These are phyloP conservation scores for Aselliscus stoliczkanus DNA, from an alignment of 2,797 vertebrate genomes.

Conservation along the genomic window DNA sequence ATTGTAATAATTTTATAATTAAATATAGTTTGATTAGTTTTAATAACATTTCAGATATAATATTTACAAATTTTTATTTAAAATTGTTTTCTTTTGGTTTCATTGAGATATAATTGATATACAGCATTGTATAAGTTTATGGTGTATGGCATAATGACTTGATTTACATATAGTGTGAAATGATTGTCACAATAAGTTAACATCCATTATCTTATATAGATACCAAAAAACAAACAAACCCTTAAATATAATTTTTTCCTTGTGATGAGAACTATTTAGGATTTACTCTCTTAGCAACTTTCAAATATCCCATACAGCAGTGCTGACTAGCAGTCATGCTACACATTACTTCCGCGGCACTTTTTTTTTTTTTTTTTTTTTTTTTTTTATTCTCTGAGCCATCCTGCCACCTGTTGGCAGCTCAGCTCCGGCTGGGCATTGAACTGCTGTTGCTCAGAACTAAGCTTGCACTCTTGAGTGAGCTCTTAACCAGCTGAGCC, in stretches of 20 bases:
- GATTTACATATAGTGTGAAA: background rate
- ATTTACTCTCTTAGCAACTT: background rate
- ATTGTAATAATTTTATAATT: background rate
- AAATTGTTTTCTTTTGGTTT: background rate
- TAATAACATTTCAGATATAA: background rate
- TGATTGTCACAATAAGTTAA: background rate
- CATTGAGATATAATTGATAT: background rate
- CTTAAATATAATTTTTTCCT: background rate
- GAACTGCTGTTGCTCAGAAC: too few species aligned
- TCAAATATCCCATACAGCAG: background rate
- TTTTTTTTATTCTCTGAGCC: too few species aligned
- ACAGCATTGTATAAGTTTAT: background rate
- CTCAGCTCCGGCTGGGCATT: too few species aligned
- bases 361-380: too few species aligned
- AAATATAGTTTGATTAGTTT: background rate
- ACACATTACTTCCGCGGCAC: background rate
- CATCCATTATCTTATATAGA: background rate
- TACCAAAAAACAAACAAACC: background rate
- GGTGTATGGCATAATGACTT: background rate
- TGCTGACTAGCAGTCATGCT: background rate
- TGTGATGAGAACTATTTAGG: background rate
- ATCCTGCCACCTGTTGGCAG: too few species aligned
- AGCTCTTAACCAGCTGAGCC: too few species aligned
- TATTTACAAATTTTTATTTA: background rate
- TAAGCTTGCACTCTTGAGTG: too few species aligned